Evolutionary conservation across 2,113 vertebrate species (phyloP), one percentile per base, ranked within the genome.

Genomic region (Pachycephala philippinensis): DNA sequence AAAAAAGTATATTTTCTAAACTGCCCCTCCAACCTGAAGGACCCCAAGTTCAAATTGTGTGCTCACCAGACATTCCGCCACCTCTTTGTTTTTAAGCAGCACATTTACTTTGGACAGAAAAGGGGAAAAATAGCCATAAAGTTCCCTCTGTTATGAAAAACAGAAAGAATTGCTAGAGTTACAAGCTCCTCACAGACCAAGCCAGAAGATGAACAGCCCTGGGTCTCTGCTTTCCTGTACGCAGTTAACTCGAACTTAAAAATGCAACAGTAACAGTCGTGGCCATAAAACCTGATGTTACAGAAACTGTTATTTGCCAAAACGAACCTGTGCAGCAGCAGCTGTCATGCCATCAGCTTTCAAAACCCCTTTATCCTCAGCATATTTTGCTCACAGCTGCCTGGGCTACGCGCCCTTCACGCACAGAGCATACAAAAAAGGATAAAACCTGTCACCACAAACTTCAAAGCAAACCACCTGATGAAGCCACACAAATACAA

Each of bases 131-230:
- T 8, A 91, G 77, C 74, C 57, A 60, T 94, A 80, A 70, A 85
- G 74, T 96, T 80, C 92, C 71, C 80, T 96, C 66, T 90, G 93
- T 94, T 97, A 85, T 88, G 72, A 92, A 96, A 97, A 97, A 94
- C 78, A 87, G 95, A 97, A 97, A 94, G 66, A 91, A 85, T 95
- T 93, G 79, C 84, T 95, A 97, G 76, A 94, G 92, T 97, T 95
- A 97, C 95, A 94, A 94, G 94, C 84, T 86, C 79, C 89, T 97
- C 57, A 72, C 2, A 17, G 56, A 92, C 49, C 0, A 3, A 89
- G 78, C 57, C 93, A 97, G 76, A 70, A 79, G 88, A 90, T 68
- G 82, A 96, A 89, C 76, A 52, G 80, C 79, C 94, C 94, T 69
- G 40, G 54, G 72, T 79, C 64, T 84, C 57, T 81, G 50, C 78